Evolutionary conservation across 2,113 vertebrate genomes (phyloP), one percentile per base, ranked within the genome.

Genomic region (Psophia crepitans): DNA sequence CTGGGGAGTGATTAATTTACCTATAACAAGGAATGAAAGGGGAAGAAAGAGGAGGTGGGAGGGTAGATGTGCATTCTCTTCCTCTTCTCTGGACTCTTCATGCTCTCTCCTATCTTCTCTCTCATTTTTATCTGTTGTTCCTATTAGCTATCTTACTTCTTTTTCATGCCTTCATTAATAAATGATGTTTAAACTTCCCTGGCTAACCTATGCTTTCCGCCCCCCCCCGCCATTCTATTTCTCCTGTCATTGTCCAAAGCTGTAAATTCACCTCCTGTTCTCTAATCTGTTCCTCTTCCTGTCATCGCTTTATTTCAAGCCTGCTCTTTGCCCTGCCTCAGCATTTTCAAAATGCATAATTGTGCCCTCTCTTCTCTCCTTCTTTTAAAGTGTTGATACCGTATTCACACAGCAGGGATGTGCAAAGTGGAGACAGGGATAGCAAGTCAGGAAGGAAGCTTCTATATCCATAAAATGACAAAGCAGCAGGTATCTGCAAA

Each of bases 231-330:
- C 35, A 35, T 97, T 91, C 80, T 11, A 39, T 76, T 91, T 82
- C n/a, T 85, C 8, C 14, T 71, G 33, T 87, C 74, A 41, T 53
- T 91, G 73, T 89, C 73, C 60, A 64, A 82, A 94, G 70, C 11
- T 68, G 61, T 94, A 94, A 89, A 96, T 90, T 94, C 33, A 44
- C 43, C 33, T 95, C 51, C 74, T 84, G 43, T 89, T 94, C 77
- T 82, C 57, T 68, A 68, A 84, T 91, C 39, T 64, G 22, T 68
- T 92, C 46, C 51, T 91, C 39, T 89, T 95, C 65, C 49, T 93
- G 57, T 56, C 81, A 87, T 82, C 22, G 33, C 35, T 94, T 91
- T 82, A 81, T 91, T 94, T 93, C 87, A 93, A 84, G 22, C 35
- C 22, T 69, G 22, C 69, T 95, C 43, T 86, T 28, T 86, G 41